phyloP scores from a whole-genome alignment of 2,113 vertebrate species.

The Alethe castanea region DNA sequence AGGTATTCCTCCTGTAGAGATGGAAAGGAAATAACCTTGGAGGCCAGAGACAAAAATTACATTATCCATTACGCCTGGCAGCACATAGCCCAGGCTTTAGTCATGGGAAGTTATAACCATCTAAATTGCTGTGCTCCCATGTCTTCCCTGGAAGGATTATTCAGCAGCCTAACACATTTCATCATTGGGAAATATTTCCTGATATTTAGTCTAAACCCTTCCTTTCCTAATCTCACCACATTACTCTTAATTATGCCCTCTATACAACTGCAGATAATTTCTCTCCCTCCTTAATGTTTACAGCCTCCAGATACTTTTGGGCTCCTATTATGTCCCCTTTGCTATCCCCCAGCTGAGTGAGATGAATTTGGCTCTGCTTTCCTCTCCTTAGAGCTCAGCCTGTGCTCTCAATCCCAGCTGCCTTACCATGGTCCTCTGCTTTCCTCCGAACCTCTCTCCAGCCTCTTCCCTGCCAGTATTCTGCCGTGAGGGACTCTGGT shows the following conservation, averaged over 20 bases:
- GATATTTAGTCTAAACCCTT: background rate
- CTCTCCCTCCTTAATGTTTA: constrained; percentile 9
- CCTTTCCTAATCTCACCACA: constrained; percentile 23
- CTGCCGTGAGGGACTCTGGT: background rate
- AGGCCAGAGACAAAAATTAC: background rate
- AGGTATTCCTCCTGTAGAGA: background rate
- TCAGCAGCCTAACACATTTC: background rate
- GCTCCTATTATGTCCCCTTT: background rate
- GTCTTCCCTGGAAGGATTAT: constrained; percentile 9
- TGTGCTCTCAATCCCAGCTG: background rate
- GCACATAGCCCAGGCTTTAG: constrained; percentile 20
- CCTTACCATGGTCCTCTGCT: background rate
- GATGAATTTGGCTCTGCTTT: background rate
- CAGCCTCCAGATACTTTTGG: background rate
- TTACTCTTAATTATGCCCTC: constrained; percentile 21
- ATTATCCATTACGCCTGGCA: background rate
- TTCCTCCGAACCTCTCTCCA: background rate
- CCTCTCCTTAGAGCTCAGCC: background rate
- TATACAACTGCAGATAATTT: background rate
- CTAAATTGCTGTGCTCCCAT: background rate
- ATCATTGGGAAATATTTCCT: constrained; percentile 1
- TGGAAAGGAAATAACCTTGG: background rate
- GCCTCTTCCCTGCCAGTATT: rapidly evolving
- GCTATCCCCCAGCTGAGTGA: background rate
- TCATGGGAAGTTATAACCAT: background rate